These are phyloP conservation scores for Trididemnum clinides DNA, from an alignment of 23 tunicate genomes.

Conservation along the genomic window DNA sequence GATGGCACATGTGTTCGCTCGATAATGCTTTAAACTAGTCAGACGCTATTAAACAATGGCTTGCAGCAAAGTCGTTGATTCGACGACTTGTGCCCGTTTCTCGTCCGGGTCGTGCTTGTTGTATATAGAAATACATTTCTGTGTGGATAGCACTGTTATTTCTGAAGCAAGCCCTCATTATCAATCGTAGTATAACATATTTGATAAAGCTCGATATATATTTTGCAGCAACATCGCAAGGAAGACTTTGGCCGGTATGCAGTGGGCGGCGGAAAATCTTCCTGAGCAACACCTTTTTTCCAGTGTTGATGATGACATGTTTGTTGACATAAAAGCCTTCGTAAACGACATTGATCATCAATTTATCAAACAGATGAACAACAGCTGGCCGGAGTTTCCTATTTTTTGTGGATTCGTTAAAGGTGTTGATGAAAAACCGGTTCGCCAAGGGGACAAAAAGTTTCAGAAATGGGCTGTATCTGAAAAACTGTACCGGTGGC, in stretches of 20 bases:
- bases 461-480: constrained; percentile 20
- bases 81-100: too few relatives aligned
- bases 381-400: constrained; percentile 56
- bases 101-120: too few relatives aligned
- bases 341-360: constrained; percentile 13
- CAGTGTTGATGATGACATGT: constrained; percentile 49
- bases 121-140: too few relatives aligned
- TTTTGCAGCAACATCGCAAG: constrained; percentile 19
- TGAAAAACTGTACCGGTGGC: not conserved
- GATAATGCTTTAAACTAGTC: too few relatives aligned
- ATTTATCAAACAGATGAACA: not conserved
- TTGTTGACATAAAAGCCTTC: constrained; percentile 15
- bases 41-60: too few relatives aligned
- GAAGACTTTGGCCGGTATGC: constrained; percentile 56
- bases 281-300: constrained; percentile 26
- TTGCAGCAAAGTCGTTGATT: too few relatives aligned
- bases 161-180: too few relatives aligned
- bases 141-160: too few relatives aligned
- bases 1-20: too few relatives aligned
- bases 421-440: constrained; percentile 47
- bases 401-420: constrained; percentile 46
- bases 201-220: too few relatives aligned
- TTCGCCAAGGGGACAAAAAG: constrained; percentile 12
- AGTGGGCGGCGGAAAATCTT: constrained; percentile 47
- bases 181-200: too few relatives aligned